Percentiles rank a stretch among this genome's conserved stretches.
These are phyloP conservation scores for Shargacucullia verbasci DNA, from an alignment of 2,888 invertebrate species.

Conservation along the genomic window DNA sequence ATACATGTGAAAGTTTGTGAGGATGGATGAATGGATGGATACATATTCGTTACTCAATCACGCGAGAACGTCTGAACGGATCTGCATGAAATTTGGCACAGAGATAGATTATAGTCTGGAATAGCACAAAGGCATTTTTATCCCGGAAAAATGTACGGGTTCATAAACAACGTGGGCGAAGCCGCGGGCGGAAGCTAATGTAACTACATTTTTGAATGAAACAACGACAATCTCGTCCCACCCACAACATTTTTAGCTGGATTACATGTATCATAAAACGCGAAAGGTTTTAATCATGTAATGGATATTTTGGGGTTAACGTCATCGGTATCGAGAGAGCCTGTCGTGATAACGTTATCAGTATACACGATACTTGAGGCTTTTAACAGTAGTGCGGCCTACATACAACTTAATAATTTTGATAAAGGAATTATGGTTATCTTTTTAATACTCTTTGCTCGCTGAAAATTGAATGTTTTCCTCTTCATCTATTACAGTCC, in stretches of 20 bases:
- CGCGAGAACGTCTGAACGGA: no score
- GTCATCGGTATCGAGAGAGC: slow-evolving; percentile 64
- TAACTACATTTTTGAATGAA: neutral
- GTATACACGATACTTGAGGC: slow-evolving; percentile 49
- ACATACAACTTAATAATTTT: slow-evolving; percentile 23
- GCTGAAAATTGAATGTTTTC: no score
- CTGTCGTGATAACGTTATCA: slow-evolving; percentile 68
- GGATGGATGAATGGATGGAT: no score
- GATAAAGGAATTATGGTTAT: slow-evolving; percentile 36
- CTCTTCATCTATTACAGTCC: no score
- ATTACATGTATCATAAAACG: slow-evolving; percentile 68
- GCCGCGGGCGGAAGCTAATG: no score
- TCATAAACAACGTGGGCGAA: no score
- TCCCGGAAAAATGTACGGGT: no score
- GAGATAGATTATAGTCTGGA: no score
- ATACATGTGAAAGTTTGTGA: no score
- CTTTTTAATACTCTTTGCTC: neutral
- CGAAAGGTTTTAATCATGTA: slow-evolving; percentile 80
- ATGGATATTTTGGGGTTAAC: slow-evolving; percentile 71
- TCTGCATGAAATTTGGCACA: no score
- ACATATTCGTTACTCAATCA: no score
- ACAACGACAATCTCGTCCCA: slow-evolving; percentile 44
- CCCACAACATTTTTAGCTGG: slow-evolving; percentile 68
- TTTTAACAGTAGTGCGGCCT: slow-evolving; percentile 58
- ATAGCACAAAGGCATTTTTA: no score